These are phyloP conservation scores for Aphis craccivora DNA, from an alignment of 1,140 invertebrate species.

Conservation along the genomic window DNA sequence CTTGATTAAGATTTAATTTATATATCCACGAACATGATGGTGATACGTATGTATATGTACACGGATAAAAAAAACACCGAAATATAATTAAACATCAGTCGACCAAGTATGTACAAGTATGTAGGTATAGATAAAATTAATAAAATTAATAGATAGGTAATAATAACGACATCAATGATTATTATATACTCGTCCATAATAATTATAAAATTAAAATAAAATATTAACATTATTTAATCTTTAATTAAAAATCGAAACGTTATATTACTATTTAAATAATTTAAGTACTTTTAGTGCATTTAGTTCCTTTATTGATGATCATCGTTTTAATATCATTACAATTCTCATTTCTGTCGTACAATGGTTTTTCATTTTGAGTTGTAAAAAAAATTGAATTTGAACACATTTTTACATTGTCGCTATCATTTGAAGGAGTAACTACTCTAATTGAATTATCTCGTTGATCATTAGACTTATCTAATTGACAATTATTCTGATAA, in stretches of 20 bases:
- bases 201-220: too few relatives aligned
- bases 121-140: too few relatives aligned
- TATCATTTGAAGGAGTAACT: not conserved
- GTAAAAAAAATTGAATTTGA: not conserved
- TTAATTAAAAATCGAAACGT: not conserved
- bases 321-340: not conserved
- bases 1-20: too few relatives aligned
- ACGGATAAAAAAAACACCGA: too few relatives aligned
- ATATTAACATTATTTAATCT: too few relatives aligned
- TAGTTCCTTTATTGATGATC: not conserved
- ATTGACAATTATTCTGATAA: not conserved
- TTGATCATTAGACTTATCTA: not conserved
- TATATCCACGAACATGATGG: too few relatives aligned
- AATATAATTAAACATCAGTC: too few relatives aligned
- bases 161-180: too few relatives aligned
- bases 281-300: not conserved
- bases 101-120: too few relatives aligned
- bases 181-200: too few relatives aligned
- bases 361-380: not conserved
- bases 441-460: not conserved
- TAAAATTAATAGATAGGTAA: too few relatives aligned
- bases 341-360: not conserved
- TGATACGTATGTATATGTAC: too few relatives aligned
- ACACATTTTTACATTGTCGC: not conserved
- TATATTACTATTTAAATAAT: not conserved